These are phyloP conservation scores for Sorex fumeus DNA, from an alignment of 2,113 vertebrate species.

Conservation along the genomic window DNA sequence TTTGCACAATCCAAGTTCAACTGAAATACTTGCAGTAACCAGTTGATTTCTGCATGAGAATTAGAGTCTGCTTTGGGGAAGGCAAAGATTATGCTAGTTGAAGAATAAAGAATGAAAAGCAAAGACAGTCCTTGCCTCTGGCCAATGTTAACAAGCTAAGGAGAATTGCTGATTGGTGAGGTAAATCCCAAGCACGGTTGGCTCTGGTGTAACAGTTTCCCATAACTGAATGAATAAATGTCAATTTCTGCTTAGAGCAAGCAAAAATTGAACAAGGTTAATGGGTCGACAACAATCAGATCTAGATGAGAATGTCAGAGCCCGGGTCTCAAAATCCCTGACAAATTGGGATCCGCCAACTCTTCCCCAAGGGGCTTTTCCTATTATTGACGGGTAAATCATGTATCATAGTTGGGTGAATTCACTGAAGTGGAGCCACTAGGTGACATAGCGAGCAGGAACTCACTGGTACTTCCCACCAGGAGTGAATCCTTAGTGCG, in stretches of 20 bases:
- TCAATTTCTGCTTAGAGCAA: background rate
- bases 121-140: background rate
- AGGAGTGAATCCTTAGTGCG: no score
- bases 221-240: background rate
- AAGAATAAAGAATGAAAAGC: constrained; percentile 2
- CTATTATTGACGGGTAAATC: background rate
- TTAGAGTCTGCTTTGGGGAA: background rate
- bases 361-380: background rate
- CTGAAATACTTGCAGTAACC: background rate
- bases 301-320: background rate
- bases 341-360: background rate
- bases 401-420: background rate
- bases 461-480: background rate
- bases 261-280: background rate
- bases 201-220: background rate
- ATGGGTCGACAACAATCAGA: background rate
- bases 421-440: background rate
- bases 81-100: background rate
- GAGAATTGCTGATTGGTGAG: background rate
- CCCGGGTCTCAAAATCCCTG: background rate
- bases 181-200: no score
- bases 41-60: background rate
- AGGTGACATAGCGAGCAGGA: background rate
- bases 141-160: background rate
- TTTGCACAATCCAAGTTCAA: background rate